phyloP scores from a whole-genome alignment of 2,888 invertebrate genomes.

The Amphipoea oculea region DNA sequence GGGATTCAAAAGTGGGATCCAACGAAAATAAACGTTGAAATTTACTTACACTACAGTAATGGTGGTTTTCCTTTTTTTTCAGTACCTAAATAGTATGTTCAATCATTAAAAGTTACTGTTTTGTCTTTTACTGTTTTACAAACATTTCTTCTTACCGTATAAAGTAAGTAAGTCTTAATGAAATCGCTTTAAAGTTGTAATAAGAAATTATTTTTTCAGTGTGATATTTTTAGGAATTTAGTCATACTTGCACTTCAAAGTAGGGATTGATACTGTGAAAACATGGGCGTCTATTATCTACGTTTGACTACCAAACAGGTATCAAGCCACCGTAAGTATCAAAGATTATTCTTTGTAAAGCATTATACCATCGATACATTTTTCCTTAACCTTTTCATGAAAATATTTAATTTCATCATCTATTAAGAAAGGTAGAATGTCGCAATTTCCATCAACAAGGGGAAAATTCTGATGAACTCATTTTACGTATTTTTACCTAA shows the following conservation, averaged over 20 bases:
- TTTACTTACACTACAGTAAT: no score
- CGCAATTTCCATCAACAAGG: constrained; percentile 66
- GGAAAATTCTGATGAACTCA: constrained; percentile 70
- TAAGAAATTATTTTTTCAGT: no score
- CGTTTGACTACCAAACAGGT: not conserved
- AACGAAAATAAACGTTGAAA: no score
- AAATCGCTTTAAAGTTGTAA: no score
- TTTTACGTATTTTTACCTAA: constrained; percentile 60
- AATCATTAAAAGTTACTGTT: no score
- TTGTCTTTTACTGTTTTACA: no score
- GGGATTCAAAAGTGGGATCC: no score
- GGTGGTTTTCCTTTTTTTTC: no score
- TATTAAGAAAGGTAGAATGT: constrained; percentile 62
- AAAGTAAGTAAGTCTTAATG: no score
- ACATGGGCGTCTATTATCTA: not conserved
- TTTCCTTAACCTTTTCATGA: not conserved
- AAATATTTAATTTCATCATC: constrained; percentile 28
- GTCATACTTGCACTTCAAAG: constrained; percentile 1
- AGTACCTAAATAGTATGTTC: no score
- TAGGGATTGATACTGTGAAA: not conserved
- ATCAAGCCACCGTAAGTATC: not conserved
- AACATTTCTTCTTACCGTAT: no score
- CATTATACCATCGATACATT: not conserved
- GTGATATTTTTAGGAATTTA: not conserved
- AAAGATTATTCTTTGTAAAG: not conserved